These are phyloP conservation scores for Cheilosia variabilis DNA, from an alignment of 2,888 invertebrate species.

Conservation along the genomic window DNA sequence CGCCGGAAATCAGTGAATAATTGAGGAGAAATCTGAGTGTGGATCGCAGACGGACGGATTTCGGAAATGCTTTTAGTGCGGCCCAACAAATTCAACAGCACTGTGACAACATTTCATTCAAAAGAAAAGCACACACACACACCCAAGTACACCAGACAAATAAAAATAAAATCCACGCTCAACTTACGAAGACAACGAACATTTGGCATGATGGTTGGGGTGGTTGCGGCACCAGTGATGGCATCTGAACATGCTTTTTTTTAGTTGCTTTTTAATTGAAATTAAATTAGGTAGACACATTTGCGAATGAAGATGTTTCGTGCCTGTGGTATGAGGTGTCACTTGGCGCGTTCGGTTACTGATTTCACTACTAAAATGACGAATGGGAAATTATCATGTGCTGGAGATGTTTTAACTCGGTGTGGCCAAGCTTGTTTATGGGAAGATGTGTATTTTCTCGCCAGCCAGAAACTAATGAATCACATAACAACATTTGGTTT, in stretches of 20 bases:
- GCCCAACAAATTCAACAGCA: slow-evolving; percentile 13
- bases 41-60: slow-evolving; percentile 25
- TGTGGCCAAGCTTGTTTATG: not conserved
- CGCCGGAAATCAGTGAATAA: slow-evolving; percentile 31
- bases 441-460: too few relatives aligned
- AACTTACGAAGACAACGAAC: not conserved
- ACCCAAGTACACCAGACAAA: not conserved
- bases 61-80: slow-evolving; percentile 15
- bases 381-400: not conserved
- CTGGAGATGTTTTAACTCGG: too few relatives aligned
- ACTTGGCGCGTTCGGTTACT: not conserved
- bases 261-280: not conserved
- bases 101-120: not conserved
- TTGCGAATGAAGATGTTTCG: not conserved
- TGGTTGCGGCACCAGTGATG: not conserved
- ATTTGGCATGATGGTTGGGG: not conserved
- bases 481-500: too few relatives aligned
- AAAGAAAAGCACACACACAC: slow-evolving; percentile 2
- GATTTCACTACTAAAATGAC: slow-evolving; percentile 1
- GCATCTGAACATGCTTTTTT: not conserved
- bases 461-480: too few relatives aligned
- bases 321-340: not conserved
- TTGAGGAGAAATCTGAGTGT: slow-evolving; percentile 33
- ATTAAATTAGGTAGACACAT: not conserved
- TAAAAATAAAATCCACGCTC: not conserved